phyloP scores from a whole-genome alignment of 2,888 invertebrate species.

The Cataglyphis livida region DNA sequence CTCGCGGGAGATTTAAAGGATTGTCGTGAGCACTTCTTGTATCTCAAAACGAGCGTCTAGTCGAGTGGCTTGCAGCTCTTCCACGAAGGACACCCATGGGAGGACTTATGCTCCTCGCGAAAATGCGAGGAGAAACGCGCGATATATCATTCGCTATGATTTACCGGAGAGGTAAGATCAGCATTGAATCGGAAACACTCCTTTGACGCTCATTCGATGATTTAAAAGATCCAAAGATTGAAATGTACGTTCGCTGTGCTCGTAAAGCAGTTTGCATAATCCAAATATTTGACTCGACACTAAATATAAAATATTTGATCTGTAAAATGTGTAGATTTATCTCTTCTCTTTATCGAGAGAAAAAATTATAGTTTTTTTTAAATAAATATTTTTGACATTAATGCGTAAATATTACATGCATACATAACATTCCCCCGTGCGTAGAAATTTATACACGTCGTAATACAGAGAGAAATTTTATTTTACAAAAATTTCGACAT shows the following conservation, averaged over 20 bases:
- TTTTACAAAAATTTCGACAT: background rate
- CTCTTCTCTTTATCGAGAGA: background rate
- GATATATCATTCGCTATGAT: conserved; percentile 16
- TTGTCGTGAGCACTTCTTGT: conserved; percentile 34
- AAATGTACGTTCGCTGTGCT: background rate
- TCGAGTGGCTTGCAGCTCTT: conserved; percentile 12
- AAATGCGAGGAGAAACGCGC: conserved; percentile 22
- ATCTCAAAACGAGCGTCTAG: conserved; percentile 32
- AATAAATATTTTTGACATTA: conserved; percentile 14
- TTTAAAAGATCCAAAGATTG: background rate
- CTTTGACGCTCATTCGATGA: background rate
- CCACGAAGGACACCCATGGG: conserved; percentile 40
- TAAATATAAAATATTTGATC: background rate
- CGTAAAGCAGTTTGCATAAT: background rate
- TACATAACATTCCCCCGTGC: background rate
- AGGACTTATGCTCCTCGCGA: conserved; percentile 20
- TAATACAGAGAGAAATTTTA: background rate
- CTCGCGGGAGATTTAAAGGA: conserved; percentile 48
- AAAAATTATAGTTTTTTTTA: background rate
- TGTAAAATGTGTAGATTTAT: background rate
- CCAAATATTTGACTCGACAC: background rate
- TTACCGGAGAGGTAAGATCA: conserved; percentile 44
- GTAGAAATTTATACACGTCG: background rate
- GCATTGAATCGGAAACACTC: conserved; percentile 3
- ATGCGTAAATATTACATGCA: background rate